Evolutionary conservation across 1,140 invertebrate species (phyloP).

Genomic region (Belonocnema kinseyi): DNA sequence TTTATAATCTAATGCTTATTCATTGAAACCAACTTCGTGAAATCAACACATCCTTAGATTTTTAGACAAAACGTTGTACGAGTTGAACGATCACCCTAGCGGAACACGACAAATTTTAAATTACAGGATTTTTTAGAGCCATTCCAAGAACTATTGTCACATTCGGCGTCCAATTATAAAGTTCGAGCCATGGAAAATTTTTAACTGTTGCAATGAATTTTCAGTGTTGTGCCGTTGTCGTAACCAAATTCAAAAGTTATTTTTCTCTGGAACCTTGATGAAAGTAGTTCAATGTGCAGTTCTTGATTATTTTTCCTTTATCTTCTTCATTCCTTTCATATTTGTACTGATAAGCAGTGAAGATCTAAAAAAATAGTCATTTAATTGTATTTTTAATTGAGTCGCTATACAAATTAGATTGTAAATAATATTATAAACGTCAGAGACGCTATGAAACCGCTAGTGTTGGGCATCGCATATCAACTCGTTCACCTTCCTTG

Average conservation of each 20-base stretch:
- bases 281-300: no score
- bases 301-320: no score
- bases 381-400: neutral
- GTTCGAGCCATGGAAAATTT: no score
- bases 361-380: no score
- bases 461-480: neutral
- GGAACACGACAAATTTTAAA: neutral
- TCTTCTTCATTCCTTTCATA: no score
- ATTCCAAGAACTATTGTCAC: neutral
- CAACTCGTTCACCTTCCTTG: neutral
- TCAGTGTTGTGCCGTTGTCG: no score
- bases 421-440: neutral
- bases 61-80: neutral
- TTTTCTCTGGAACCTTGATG: no score
- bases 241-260: no score
- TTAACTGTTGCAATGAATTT: no score
- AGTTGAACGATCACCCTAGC: constrained; percentile 1
- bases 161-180: no score
- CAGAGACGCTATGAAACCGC: neutral
- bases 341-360: no score
- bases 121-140: neutral
- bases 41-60: constrained; percentile 14
- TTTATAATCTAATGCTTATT: neutral
- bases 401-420: no score
- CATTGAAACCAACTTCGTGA: neutral